A percentile compares a stretch with the other conserved stretches of the same genome.
These are phyloP conservation scores for Alaudala cheleensis DNA, from an alignment of 2,113 vertebrate species.

Conservation along the genomic window DNA sequence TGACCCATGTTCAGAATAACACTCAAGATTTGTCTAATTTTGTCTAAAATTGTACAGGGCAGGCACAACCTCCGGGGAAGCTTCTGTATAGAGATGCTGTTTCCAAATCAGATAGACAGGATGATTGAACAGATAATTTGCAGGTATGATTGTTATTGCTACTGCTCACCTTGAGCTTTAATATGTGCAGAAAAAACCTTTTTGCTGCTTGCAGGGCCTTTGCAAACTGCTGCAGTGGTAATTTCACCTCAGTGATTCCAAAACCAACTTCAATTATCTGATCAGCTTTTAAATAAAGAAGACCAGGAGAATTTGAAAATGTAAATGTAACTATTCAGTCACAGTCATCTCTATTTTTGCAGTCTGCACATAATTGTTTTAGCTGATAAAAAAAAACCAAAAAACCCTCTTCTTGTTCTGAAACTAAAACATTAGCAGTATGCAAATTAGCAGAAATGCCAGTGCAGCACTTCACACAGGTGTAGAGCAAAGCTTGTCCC, in stretches of 20 bases:
- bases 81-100: neutral
- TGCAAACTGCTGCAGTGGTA: neutral
- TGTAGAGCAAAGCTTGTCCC: neutral
- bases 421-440: slow-evolving; percentile 44
- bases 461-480: slow-evolving; percentile 6
- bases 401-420: neutral
- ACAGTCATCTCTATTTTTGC: neutral
- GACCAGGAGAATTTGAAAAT: neutral
- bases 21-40: neutral
- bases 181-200: neutral
- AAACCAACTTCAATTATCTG: neutral
- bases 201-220: neutral
- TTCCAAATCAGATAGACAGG: neutral
- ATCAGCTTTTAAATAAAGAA: neutral
- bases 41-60: neutral
- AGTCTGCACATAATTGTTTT: neutral
- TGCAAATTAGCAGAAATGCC: slow-evolving; percentile 27
- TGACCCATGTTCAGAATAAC: neutral
- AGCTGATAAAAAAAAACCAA: slow-evolving; percentile 30
- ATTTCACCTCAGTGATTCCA: neutral
- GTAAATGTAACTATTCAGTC: neutral
- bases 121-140: neutral
- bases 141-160: neutral
- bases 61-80: neutral
- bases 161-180: neutral